Conservation (phyloP, 1,140 invertebrate species). For the Protaetia brevitarsis region DNA sequence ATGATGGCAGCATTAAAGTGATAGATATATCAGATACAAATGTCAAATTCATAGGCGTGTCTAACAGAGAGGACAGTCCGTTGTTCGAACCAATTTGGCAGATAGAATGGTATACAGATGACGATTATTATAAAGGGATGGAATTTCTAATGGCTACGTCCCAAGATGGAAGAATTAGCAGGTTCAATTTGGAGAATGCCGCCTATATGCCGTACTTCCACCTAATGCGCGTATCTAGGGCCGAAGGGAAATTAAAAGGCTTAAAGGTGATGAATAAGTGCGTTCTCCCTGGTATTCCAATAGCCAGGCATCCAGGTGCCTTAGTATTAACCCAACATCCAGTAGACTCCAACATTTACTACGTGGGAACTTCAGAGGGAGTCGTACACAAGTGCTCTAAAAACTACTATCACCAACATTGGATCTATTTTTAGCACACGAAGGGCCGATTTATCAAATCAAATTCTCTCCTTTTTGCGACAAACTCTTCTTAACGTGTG, state of each 20-base stretch:
- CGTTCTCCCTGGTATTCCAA: conserved; percentile 52
- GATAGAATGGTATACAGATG: conserved; percentile 53
- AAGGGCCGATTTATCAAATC: conserved; percentile 73
- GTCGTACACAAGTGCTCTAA: conserved; percentile 63
- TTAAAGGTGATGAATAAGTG: conserved; percentile 51
- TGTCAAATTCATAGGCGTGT: conserved; percentile 63
- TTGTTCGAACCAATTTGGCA: conserved; percentile 66
- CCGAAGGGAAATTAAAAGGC: conserved; percentile 62
- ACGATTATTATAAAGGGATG: conserved; percentile 46
- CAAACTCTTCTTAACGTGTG: conserved; percentile 74
- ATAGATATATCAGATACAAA: conserved; percentile 62
- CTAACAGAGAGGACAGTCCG: conserved; percentile 61
- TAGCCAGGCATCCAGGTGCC: conserved; percentile 58
- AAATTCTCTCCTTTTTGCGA: conserved; percentile 76
- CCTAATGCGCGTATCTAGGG: conserved; percentile 57
- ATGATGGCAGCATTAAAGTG: conserved; percentile 72
- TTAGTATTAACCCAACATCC: conserved; percentile 65
- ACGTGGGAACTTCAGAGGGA: conserved; percentile 81
- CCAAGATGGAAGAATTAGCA: conserved; percentile 59
- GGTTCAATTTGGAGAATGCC: conserved; percentile 49
- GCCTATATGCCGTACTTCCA: conserved; percentile 35
- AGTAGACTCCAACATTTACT: conserved; percentile 62
- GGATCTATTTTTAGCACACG: conserved; percentile 71
- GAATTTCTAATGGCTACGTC: conserved; percentile 55
- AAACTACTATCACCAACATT: conserved; percentile 56